Evolutionary conservation across 1,140 invertebrate species (phyloP), one percentile per base, ranked within the genome.

Genomic region (Lineus longissimus): DNA sequence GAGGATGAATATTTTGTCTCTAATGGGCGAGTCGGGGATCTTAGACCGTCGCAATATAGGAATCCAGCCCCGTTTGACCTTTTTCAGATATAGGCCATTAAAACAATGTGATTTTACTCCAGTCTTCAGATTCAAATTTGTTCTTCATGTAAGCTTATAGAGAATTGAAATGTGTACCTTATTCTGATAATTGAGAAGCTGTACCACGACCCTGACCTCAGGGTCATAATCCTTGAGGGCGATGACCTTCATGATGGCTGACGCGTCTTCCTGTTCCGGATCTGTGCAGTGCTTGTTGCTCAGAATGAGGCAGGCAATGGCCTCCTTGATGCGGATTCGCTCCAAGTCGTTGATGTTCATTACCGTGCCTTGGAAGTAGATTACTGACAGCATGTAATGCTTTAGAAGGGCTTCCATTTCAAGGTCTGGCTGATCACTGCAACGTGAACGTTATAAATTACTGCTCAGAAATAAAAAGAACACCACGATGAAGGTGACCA

Each of bases 291-390:
- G 95, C 83, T 96, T 96, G 83, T 97, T 96, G 68, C 93, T 93
- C 80, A 97, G 85, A 71, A 97, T 93, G 73, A 98, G 86, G 83
- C 95, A 97, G 67, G 95, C 95, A 82, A 98, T 95, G 63, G 95
- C 95, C 88, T 95, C 93, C 78, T 95, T 92, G 69, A 96, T 92
- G 93, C 96, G 83, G 11, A 55, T 47, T 86, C 94, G 86, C 84
- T 94, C 92, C 88, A 97, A 89, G 87, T 96, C 93, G 86, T 95
- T 92, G 76, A 93, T 92, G 87, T 95, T 95, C 93, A 96, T 96
- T 88, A 96, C 95, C 83, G 92, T 93, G 85, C 93, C 94, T 90
- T 61, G 51, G 13, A 67, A 62, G 57, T 55, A 65, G 31, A 36
- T 61, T 22, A 65, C 59, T 55, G 31, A 55, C 0, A 58, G 57